A percentile compares a stretch with the other conserved stretches of the same genome.
Evolutionary conservation across 2,888 invertebrate species (phyloP).

Genomic region (Eristalis arbustorum): DNA sequence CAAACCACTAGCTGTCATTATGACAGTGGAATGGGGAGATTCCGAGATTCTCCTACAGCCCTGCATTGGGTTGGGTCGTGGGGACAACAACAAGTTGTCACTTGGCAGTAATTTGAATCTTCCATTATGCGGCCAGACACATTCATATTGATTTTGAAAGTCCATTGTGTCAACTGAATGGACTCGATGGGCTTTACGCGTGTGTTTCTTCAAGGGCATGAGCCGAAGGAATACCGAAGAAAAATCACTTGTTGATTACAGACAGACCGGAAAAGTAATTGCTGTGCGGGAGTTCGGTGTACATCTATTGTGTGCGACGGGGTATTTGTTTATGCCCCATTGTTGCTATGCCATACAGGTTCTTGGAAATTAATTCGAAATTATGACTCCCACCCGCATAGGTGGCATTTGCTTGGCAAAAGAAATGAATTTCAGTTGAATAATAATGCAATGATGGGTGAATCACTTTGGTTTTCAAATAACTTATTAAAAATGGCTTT

Average conservation of each 20-base stretch:
- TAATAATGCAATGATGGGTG: too few species aligned
- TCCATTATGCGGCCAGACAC: slow-evolving; percentile 56
- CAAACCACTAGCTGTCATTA: too few species aligned
- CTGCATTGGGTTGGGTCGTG: too few species aligned
- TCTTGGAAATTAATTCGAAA: neutral
- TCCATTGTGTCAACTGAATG: slow-evolving; percentile 38
- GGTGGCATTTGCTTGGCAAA: too few species aligned
- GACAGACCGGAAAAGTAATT: slow-evolving; percentile 52
- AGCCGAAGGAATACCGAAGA: neutral
- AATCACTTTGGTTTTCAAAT: too few species aligned
- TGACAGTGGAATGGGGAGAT: too few species aligned
- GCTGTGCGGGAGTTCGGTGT: slow-evolving; percentile 11
- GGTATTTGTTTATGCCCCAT: slow-evolving; percentile 41
- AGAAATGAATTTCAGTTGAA: too few species aligned
- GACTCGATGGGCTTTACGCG: neutral
- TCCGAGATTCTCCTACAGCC: too few species aligned
- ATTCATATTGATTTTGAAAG: slow-evolving; percentile 57
- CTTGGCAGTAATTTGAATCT: slow-evolving; percentile 34
- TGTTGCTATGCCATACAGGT: slow-evolving; percentile 1
- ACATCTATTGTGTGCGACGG: slow-evolving; percentile 29
- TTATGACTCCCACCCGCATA: too few species aligned
- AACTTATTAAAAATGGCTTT: too few species aligned
- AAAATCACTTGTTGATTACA: slow-evolving; percentile 59
- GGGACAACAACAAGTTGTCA: slow-evolving; percentile 23
- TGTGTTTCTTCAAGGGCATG: neutral